Evolutionary conservation across 2,888 invertebrate species (phyloP), one percentile per base, ranked within the genome.

Genomic region (Philonicus albiceps): DNA sequence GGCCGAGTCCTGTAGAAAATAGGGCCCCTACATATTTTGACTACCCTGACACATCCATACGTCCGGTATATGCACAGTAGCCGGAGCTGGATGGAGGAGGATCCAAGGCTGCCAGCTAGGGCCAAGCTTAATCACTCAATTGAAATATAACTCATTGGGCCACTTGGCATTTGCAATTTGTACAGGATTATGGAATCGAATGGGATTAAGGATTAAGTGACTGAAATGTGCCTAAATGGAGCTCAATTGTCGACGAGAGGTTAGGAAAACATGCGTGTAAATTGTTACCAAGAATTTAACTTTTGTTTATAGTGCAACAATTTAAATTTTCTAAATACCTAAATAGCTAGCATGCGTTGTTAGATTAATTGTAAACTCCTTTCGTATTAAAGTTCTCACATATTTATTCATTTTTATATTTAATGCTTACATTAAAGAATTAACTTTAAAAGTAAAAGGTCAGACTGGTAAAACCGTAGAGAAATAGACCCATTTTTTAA

Each of bases 61-160:
- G n/a, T n/a, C 64, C 11, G 64, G n/a, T 43, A 37, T 76, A 76
- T 40, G 76, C 76, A 37, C 75, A n/a, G 19, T 76, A 76, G 75
- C n/a, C 31, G 34, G 40, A n/a, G 22, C 37, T 37, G 76, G 76
- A 76, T 43, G 64, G 64, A 64, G n/a, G n/a, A 22, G 11, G 11
- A n/a, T 11, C 64, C 64, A 64, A 22, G n/a, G 16, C 75, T 37
- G 37, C n/a, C 11, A 16, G 3, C 74, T 31, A 30, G n/a, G 30
- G 5, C 74, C 74, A 31, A 31, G 34, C 27, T 76, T 76, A 76
- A 76, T 76, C 40, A 76, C 34, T 76, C 19, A 76, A 76, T 76
- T 37, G 76, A 76, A 76, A 76, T 76, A 76, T 76, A 6, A 40
- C 19, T 40, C 76, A 76, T 31, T 76, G 76, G 22, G 37, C 76